A percentile compares a stretch with the other conserved stretches of the same genome.
Evolutionary conservation across 2,888 invertebrate species (phyloP).

Genomic region (Colostygia pectinataria): DNA sequence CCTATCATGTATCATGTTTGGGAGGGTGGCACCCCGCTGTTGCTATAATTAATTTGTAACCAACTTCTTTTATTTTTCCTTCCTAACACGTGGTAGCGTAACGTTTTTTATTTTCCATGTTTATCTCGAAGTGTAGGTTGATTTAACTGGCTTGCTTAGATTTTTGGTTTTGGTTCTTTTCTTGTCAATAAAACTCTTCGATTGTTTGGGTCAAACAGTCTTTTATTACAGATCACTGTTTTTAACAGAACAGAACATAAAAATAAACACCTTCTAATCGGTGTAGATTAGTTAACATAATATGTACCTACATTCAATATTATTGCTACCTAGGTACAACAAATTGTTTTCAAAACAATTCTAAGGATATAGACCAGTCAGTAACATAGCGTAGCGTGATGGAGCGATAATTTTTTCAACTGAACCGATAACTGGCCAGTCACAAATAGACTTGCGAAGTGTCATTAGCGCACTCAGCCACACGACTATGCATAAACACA

Average conservation of each 20-base stretch:
- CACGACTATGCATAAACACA: conserved; percentile 46
- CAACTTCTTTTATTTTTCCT: conserved; percentile 7
- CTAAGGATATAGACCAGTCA: conserved; percentile 16
- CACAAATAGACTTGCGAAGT: conserved; percentile 23
- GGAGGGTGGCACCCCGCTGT: conserved; percentile 14
- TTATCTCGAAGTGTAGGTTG: too few species aligned
- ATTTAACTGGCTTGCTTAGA: too few species aligned
- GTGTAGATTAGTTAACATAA: too few species aligned
- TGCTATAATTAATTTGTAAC: conserved; percentile 18
- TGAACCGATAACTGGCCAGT: conserved; percentile 40
- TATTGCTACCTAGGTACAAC: neutral
- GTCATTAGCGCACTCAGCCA: conserved; percentile 44
- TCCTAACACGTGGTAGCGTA: too few species aligned
- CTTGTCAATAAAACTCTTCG: too few species aligned
- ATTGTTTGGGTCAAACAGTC: too few species aligned
- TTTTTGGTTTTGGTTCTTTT: too few species aligned
- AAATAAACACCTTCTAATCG: neutral
- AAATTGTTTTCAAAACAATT: conserved; percentile 20
- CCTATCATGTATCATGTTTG: conserved; percentile 10
- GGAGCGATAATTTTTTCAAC: conserved; percentile 53
- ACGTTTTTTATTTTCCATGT: too few species aligned
- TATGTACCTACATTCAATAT: neutral
- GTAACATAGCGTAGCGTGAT: conserved; percentile 40
- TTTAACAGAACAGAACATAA: too few species aligned
- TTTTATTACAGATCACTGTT: too few species aligned